Evolutionary conservation across 2,113 vertebrate species (phyloP), one percentile per base, ranked within the genome.

Genomic region (Forbesichthys agassizii): DNA sequence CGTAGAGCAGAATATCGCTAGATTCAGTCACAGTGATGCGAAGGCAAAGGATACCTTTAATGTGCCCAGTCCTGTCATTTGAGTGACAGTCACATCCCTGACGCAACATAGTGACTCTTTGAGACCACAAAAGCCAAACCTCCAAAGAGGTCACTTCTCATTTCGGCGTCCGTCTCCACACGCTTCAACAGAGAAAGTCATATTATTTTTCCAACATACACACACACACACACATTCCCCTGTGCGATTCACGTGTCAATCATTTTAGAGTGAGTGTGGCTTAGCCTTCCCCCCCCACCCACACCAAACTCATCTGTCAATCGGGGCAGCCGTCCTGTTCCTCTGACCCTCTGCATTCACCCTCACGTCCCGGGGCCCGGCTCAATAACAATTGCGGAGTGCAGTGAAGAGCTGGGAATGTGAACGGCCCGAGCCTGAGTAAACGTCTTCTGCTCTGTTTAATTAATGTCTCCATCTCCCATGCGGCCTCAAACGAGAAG

Each of bases 401-500:
- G 27, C 80, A 42, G 75, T 79, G 81, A 69, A 79, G 77, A 87
- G 81, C 77, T 79, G 83, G 78, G 77, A 78, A 85, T 86, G 76
- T 61, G 79, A 82, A 63, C 70, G 80, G 75, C 72, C 74, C 77
- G 86, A 79, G 81, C 58, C 79, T 33, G 78, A 83, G 83, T 88
- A 90, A 91, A 75, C 55, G 88, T 87, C 88, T 84, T 81, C 82
- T 75, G 77, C 80, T 72, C 75, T 79, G 27, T 79, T 71, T 90
- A 90, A 91, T 92, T 91, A 92, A 88, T 84, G 86, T 86, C 71
- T 78, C 73, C 66, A 78, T 80, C 76, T 75, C 77, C 81, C 72
- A 13, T 20, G 61, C 66, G 71, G n/a, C 13, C 13, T 53, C 52
- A 53, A n/a, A 53, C 3, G 13, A 13, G 11, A 16, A n/a, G 52